A percentile compares a stretch with the other conserved stretches of the same genome.
These are phyloP conservation scores for Schlechtendalia chinensis DNA, from an alignment of 1,140 invertebrate genomes.

Conservation along the genomic window DNA sequence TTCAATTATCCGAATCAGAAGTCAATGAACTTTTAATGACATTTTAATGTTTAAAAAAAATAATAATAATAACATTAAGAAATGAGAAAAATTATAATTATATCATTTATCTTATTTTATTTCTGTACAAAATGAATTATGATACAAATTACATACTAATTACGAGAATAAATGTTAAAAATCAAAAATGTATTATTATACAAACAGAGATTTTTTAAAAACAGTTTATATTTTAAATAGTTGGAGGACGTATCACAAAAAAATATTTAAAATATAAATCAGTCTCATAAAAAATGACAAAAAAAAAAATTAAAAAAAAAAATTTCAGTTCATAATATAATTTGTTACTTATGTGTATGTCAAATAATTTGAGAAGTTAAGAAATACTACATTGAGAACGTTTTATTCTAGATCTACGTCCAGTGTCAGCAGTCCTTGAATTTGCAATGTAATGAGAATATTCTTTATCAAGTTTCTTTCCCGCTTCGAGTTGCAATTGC, in stretches of 20 bases:
- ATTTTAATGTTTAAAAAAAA: too few species aligned
- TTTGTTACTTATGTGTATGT: constrained; percentile 12
- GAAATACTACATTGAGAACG: constrained; percentile 5
- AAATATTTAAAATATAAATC: constrained; percentile 41
- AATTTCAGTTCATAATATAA: neutral
- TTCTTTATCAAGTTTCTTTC: constrained; percentile 55
- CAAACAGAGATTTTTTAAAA: neutral
- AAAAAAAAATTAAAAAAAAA: neutral
- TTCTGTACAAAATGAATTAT: too few species aligned
- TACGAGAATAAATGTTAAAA: too few species aligned
- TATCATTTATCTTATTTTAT: too few species aligned
- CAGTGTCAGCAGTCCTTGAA: neutral
- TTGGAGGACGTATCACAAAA: constrained; percentile 25
- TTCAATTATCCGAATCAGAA: too few species aligned
- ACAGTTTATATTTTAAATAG: constrained; percentile 27
- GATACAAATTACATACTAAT: too few species aligned
- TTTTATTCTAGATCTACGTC: neutral
- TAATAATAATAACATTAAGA: too few species aligned
- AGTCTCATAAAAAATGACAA: constrained; percentile 34
- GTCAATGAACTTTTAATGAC: too few species aligned
- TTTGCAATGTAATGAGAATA: constrained; percentile 51
- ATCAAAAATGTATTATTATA: too few species aligned
- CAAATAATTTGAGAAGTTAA: neutral
- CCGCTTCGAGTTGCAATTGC: constrained; percentile 55
- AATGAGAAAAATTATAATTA: too few species aligned